Evolutionary conservation across 2,113 vertebrate genomes (phyloP), one percentile per base, ranked within the genome.

Genomic region (Mionectes macconnelli): DNA sequence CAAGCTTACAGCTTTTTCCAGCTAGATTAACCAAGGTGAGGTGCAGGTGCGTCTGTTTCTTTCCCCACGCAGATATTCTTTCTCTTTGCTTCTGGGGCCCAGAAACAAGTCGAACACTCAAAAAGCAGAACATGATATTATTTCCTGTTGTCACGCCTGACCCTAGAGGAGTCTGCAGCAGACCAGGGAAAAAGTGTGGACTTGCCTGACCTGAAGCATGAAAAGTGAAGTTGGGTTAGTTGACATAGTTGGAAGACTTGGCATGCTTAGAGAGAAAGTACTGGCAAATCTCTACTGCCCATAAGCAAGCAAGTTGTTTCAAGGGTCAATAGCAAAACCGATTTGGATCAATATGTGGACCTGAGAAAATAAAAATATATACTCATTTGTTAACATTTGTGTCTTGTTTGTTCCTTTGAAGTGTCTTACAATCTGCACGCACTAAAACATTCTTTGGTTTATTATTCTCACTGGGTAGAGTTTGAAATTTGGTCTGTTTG

Each of bases 401-500:
- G 40, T 56, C 31, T 59, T 86, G 8, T 59, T 78, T 90, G 42
- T 60, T 89, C 33, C 20, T 87, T 87, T 80, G 56, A 89, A 74
- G 39, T 67, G 21, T 83, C 16, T 47, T 57, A 47, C 14, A 72
- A 70, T 73, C 35, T 81, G 14, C 27, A 12, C 70, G 50, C 18
- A 45, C 35, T 80, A 57, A 76, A 50, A 6, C 33, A 50, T 66
- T 91, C 13, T 80, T 88, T 50, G 8, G 5, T 42, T 85, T 80
- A 28, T 83, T 86, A 39, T 76, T 90, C 50, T 80, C 12, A 35
- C 25, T 50, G 67, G 12, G 6, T 30, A 86, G 40, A 49, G 28
- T 57, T 62, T 69, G 33, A 90, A 70, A 84, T 95, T 74, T 67
- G 4, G 8, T 77, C 24, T 89, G 16, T 68, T 94, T 85, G 50